Evolutionary conservation across 1,140 invertebrate species (phyloP).

Genomic region (Scaptomyza hsui): DNA sequence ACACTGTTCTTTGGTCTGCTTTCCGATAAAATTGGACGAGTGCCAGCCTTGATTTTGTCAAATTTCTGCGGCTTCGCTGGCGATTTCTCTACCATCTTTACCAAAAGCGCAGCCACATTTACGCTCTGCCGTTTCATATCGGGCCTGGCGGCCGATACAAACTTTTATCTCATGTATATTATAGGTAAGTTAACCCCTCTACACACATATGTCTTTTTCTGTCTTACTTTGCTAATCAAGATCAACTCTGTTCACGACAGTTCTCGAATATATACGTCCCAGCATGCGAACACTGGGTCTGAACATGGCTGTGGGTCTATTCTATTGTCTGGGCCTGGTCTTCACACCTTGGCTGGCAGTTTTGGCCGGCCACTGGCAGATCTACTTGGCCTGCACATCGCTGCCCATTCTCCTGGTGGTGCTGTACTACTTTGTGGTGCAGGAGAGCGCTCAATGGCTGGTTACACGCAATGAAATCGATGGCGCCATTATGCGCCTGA

Average conservation of each 20-base stretch:
- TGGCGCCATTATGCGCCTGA: conserved; percentile 85
- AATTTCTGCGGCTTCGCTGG: conserved; percentile 86
- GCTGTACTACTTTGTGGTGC: conserved; percentile 85
- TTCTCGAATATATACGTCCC: conserved; percentile 87
- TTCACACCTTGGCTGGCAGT: conserved; percentile 86
- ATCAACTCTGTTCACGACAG: conserved; percentile 56
- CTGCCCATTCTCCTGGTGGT: conserved; percentile 85
- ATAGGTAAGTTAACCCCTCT: conserved; percentile 85
- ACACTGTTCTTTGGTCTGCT: conserved; percentile 86
- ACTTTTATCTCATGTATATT: conserved; percentile 88
- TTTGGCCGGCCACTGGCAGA: conserved; percentile 85
- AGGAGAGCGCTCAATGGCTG: conserved; percentile 88
- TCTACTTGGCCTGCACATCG: conserved; percentile 85
- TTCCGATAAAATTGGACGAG: conserved; percentile 86
- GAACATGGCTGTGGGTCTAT: conserved; percentile 86
- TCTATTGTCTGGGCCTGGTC: conserved; percentile 86
- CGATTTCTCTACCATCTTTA: conserved; percentile 86
- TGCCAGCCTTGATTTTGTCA: conserved; percentile 86
- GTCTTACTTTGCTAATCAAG: not conserved
- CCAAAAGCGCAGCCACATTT: conserved; percentile 84
- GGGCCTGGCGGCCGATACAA: conserved; percentile 86
- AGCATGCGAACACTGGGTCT: conserved; percentile 86
- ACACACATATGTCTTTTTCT: not conserved
- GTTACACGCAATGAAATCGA: conserved; percentile 86
- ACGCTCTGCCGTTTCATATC: conserved; percentile 86